Base-by-base conservation (phyloP, 2,888 invertebrate genomes). In the Troilus luridus region DNA sequence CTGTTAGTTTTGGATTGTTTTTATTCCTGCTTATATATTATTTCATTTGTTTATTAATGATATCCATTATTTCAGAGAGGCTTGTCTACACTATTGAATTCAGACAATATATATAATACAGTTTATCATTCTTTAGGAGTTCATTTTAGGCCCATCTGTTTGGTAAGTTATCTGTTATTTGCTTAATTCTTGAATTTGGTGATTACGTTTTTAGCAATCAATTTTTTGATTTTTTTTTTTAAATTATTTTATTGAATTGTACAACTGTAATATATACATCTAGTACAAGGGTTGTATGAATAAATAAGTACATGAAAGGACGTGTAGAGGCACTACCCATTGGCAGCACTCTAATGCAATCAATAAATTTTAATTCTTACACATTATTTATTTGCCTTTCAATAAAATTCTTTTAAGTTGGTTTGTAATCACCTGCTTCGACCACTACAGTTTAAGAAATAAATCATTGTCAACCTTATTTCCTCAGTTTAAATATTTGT, bases 71-170 rank as follows among this genome's bases (percentile, higher is more conserved):
- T 94, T 77, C 93, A 96, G 96, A 95, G 96, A 93, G 99, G 99
- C 5, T 95, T 99, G 93, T 97, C 98, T 24, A 96, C 97, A 0
- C 94, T 99, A 90, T 95, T 99, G 9, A 98, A 98, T 94, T 98
- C 99, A 0, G 97, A 97, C 91, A 96, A 97, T 94, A 97, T 99
- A 91, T 98, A 98, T 94, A 98, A 98, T 93, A 97, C 98, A 5
- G 97, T 97, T 93, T 99, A 98, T 94, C 98, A 99, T 94, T 98
- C 99, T 0, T 95, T 99, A 91, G 97, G 97, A 56, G 95, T 99
- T 77, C 97, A 98, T 94, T 96, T 98, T 64, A 95, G 98, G 91
- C 97, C 97, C 89, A 95, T 97, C 72, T 98, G 98, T 93, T 93
- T 93, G 93, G 95, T 95, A 93, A 93, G 93, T 91, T 67, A 24